Conservation (phyloP, 2,797 vertebrate species). For the Peromyscus attwateri region DNA sequence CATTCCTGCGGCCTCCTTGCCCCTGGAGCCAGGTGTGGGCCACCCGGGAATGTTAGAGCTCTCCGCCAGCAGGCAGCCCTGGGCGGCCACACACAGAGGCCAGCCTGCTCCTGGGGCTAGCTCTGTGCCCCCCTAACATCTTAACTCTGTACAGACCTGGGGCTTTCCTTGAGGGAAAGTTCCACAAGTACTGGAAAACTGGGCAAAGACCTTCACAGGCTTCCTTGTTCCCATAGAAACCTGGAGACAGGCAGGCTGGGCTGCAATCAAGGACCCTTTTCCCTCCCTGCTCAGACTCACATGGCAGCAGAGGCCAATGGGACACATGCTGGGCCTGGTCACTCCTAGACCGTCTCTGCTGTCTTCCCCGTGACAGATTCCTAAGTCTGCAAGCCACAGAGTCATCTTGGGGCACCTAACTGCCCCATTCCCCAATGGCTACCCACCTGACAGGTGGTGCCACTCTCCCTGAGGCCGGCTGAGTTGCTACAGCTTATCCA, state of each 20-base stretch:
- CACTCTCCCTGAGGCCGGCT: background rate
- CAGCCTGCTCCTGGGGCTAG: background rate
- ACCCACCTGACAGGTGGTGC: background rate
- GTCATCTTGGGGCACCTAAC: background rate
- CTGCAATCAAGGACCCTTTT: accelerated
- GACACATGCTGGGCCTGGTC: background rate
- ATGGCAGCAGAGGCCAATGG: accelerated
- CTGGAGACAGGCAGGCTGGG: background rate
- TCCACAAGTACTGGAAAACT: background rate
- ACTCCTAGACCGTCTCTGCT: background rate
- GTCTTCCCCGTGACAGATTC: background rate
- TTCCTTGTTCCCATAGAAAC: background rate
- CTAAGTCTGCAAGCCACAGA: accelerated
- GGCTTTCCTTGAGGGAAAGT: background rate
- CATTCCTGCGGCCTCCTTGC: background rate
- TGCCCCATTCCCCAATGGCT: background rate
- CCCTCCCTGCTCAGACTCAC: background rate
- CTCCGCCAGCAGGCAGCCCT: background rate
- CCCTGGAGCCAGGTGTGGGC: background rate
- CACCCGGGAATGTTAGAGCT: background rate
- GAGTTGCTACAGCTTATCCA: background rate
- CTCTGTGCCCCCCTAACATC: background rate
- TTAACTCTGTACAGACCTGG: background rate
- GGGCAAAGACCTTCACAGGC: background rate
- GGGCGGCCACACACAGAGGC: background rate